Evolutionary conservation across 2,797 vertebrate species (phyloP), one percentile per base, ranked within the genome.

Genomic region (Novumbra hubbsi): DNA sequence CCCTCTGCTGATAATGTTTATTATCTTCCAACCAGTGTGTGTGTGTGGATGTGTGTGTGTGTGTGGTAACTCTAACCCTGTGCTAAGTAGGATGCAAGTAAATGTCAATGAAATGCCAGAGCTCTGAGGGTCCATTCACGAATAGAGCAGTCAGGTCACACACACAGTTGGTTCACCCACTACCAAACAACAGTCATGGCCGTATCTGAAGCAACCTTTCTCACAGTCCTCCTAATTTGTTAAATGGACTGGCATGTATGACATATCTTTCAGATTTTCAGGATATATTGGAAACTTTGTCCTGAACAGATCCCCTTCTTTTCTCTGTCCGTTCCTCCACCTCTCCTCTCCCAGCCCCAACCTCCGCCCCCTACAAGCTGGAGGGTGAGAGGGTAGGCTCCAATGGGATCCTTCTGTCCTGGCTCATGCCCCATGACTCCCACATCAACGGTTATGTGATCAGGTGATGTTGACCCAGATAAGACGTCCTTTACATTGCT

Each of bases 351-450:
- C 45, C 16, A 52, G 30, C 21, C 34, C 24, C 70, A 70, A 38
- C 21, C 63, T 12, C 71, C 6, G 49, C 95, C 14, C 97, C 97
- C 45, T 75, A 81, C 57, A 87, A 73, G 67, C 90, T 98, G 27
- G 93, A 94, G 16, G 97, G 97, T 71, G 94, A 97, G 86, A 87
- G 93, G 76, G 96, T 97, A 11, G 98, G 97, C n/a, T 98, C 96
- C 84, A 98, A 95, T 79, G 98, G 96, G 71, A 97, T 99, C 84
- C 91, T 99, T 62, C 92, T 99, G 0, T 94, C 96, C 12, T 99
- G 98, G 98, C 91, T 84, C 38, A 92, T 91, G 2, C 93, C 95
- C 2, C 34, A 82, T 55, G 89, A 93, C 80, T 82, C 89, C 28
- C 92, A 88, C 71, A 93, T 97, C 81, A 70, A 94, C 1, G 94